Conservation (phyloP, 2,888 invertebrate genomes). For the Subacronicta megacephala region DNA sequence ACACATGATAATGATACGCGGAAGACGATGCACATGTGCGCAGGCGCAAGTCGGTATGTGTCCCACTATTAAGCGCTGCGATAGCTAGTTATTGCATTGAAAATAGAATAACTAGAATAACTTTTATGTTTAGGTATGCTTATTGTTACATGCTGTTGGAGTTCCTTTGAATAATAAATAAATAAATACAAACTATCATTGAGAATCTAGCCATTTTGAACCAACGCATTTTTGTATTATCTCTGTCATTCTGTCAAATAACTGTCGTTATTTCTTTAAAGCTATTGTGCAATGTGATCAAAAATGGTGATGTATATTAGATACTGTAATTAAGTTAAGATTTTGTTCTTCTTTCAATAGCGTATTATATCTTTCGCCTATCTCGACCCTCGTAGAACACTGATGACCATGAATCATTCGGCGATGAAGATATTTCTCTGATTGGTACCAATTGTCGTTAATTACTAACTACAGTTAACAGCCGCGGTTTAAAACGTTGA, state of each 20-base stretch:
- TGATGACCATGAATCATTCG: slow-evolving; percentile 59
- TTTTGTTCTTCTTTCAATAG: background rate
- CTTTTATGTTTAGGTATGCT: no score
- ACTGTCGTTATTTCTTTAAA: no score
- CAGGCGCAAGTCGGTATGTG: slow-evolving; percentile 9
- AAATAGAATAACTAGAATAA: no score
- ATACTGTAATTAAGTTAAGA: no score
- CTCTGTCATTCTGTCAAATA: no score
- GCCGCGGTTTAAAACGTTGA: slow-evolving; percentile 37
- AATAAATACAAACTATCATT: no score
- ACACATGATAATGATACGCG: slow-evolving; percentile 62
- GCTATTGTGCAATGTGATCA: no score
- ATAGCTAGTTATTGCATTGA: slow-evolving; percentile 14
- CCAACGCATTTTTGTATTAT: no score
- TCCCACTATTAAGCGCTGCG: slow-evolving; percentile 11
- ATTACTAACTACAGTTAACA: slow-evolving; percentile 49
- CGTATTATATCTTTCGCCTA: slow-evolving; percentile 7
- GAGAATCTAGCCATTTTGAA: no score
- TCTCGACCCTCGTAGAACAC: background rate
- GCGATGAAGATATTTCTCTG: slow-evolving; percentile 58
- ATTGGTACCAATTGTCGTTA: slow-evolving; percentile 57
- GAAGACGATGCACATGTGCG: slow-evolving; percentile 58
- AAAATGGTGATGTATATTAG: no score
- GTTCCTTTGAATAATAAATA: no score
- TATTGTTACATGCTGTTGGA: no score